These are phyloP conservation scores for Emydocephalus ijimae DNA, from an alignment of 2,113 vertebrate species.

Conservation along the genomic window DNA sequence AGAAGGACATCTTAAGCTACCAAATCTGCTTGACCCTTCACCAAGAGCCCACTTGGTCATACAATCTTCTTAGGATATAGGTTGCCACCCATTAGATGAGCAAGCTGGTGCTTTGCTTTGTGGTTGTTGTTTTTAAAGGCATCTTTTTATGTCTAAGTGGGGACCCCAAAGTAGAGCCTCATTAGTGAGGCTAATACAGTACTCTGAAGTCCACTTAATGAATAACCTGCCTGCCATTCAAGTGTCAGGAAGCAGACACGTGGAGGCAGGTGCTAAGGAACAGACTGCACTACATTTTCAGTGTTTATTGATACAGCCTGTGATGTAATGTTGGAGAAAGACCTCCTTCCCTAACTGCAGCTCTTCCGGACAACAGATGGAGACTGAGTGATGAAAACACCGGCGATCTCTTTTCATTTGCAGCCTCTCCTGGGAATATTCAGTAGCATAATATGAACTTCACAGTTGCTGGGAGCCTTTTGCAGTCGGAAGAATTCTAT, in stretches of 20 bases:
- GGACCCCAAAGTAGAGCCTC: constrained; percentile 15
- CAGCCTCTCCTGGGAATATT: neutral
- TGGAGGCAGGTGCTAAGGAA: constrained; percentile 5
- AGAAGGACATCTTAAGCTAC: constrained; percentile 37
- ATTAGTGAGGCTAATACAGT: neutral
- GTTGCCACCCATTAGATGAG: constrained; percentile 18
- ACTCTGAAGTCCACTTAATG: constrained; percentile 3
- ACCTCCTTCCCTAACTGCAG: neutral
- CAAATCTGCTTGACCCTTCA: neutral
- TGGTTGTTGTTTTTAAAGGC: neutral
- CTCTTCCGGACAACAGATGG: constrained; percentile 23
- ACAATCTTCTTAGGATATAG: constrained; percentile 15
- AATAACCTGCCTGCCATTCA: neutral
- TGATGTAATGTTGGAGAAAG: neutral
- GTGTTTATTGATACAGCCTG: neutral
- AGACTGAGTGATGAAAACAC: neutral
- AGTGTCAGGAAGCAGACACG: neutral
- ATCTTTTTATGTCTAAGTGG: constrained; percentile 9
- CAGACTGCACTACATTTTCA: neutral
- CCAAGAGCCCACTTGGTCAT: constrained; percentile 23
- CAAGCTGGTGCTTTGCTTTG: neutral
- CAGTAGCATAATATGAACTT: neutral
- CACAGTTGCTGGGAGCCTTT: neutral
- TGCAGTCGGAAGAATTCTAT: constrained; percentile 14
- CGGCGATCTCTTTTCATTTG: neutral